Evolutionary conservation across 2,888 invertebrate genomes (phyloP).

Genomic region (Tinea pellionella): DNA sequence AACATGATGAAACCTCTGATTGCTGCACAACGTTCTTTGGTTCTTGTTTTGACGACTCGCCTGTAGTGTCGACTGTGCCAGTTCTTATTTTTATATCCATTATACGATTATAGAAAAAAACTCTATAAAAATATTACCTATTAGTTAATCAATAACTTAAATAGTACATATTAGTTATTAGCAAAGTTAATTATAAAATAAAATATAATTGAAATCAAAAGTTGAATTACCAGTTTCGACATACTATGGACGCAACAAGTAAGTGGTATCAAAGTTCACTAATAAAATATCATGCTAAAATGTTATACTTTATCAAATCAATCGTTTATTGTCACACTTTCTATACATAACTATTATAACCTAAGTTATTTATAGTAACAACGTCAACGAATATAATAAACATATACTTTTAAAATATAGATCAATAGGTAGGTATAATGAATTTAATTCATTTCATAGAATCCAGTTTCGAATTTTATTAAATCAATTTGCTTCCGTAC

Average conservation of each 20-base stretch:
- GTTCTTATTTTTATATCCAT: neutral
- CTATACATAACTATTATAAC: too few species aligned
- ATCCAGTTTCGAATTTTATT: too few species aligned
- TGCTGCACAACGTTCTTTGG: neutral
- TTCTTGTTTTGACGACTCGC: neutral
- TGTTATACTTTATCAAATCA: too few species aligned
- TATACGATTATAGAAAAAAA: neutral
- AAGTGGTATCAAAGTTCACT: neutral
- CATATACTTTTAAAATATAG: too few species aligned
- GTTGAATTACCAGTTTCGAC: neutral
- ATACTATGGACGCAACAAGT: conserved; percentile 10
- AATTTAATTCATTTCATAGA: too few species aligned
- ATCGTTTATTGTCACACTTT: too few species aligned
- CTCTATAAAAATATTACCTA: neutral
- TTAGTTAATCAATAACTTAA: neutral
- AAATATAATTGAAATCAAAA: neutral
- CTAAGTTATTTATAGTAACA: too few species aligned
- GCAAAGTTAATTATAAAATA: neutral
- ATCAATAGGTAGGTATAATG: too few species aligned
- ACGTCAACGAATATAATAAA: too few species aligned
- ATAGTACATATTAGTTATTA: neutral
- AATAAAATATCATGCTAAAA: neutral
- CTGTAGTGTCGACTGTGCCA: neutral
- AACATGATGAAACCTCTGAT: neutral
- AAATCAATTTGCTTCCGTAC: too few species aligned